Conservation (phyloP, 2,888 invertebrate species). For the Caenorhabditis drosophilae region DNA sequence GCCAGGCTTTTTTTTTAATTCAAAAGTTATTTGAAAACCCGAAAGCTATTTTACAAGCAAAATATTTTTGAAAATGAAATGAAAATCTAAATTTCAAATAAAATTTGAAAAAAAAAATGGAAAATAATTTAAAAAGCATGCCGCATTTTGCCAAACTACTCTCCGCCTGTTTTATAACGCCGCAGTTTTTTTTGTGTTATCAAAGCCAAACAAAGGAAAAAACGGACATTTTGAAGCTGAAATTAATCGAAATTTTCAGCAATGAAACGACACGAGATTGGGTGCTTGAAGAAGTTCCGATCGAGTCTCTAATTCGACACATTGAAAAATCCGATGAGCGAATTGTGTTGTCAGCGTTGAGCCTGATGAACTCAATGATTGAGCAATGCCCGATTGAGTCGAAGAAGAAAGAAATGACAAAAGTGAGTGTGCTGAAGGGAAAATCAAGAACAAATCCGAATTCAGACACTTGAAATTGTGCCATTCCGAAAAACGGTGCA, state of each 20-base stretch:
- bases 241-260: constrained; percentile 3
- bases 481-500: constrained; percentile 57
- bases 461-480: constrained; percentile 48
- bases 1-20: neutral
- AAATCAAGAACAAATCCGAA: neutral
- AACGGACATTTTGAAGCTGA: no score
- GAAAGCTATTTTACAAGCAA: no score
- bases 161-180: no score
- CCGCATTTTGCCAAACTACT: no score
- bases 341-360: constrained; percentile 90
- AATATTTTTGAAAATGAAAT: no score
- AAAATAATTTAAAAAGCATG: no score
- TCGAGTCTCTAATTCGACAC: constrained; percentile 80
- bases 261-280: constrained; percentile 21
- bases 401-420: constrained; percentile 19
- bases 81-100: no score
- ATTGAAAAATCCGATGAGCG: constrained; percentile 75
- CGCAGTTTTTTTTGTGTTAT: no score
- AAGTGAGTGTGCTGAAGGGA: neutral
- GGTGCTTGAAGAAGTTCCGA: constrained; percentile 79
- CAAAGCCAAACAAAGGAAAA: neutral
- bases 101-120: neutral
- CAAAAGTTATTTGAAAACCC: neutral
- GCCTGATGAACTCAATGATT: constrained; percentile 79
- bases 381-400: constrained; percentile 12